Evolutionary conservation across 2,888 invertebrate species (phyloP).

Genomic region (Neoitamus cyanurus): DNA sequence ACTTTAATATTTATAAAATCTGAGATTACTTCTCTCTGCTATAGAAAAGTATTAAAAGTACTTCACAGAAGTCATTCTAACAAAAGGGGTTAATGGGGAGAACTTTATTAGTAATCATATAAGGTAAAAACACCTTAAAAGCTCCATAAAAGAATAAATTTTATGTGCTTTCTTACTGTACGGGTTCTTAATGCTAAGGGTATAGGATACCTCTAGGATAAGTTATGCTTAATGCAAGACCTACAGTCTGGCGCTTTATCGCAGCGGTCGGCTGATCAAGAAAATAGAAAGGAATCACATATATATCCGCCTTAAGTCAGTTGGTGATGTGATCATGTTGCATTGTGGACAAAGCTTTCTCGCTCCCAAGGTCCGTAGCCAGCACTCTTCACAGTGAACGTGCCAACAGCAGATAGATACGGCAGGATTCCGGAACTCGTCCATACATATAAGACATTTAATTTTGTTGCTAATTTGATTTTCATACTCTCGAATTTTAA

Average conservation of each 20-base stretch:
- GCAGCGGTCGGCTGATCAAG: background rate
- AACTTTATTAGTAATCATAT: constrained; percentile 6
- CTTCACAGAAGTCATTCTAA: constrained; percentile 41
- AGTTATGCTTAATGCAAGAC: background rate
- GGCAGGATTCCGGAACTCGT: constrained; percentile 84
- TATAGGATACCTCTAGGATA: background rate
- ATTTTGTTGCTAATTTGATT: constrained; percentile 72
- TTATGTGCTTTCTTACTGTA: constrained; percentile 25
- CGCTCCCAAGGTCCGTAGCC: constrained; percentile 79
- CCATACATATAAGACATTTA: constrained; percentile 92
- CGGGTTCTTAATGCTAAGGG: constrained; percentile 12
- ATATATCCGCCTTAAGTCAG: constrained; percentile 88
- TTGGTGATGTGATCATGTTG: constrained; percentile 90
- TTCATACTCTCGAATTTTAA: constrained; percentile 81
- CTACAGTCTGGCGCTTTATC: background rate
- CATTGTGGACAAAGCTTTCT: constrained; percentile 96
- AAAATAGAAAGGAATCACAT: constrained; percentile 69
- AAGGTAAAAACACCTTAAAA: constrained; percentile 41
- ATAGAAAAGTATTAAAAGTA: constrained; percentile 32
- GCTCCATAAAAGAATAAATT: constrained; percentile 39
- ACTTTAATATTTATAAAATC: constrained; percentile 26
- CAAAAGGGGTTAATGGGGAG: constrained; percentile 9
- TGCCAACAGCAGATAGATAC: constrained; percentile 97
- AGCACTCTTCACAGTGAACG: constrained; percentile 90
- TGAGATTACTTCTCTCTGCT: background rate